phyloP scores from a whole-genome alignment of 2,113 vertebrate species.

The Sebastes fasciatus region DNA sequence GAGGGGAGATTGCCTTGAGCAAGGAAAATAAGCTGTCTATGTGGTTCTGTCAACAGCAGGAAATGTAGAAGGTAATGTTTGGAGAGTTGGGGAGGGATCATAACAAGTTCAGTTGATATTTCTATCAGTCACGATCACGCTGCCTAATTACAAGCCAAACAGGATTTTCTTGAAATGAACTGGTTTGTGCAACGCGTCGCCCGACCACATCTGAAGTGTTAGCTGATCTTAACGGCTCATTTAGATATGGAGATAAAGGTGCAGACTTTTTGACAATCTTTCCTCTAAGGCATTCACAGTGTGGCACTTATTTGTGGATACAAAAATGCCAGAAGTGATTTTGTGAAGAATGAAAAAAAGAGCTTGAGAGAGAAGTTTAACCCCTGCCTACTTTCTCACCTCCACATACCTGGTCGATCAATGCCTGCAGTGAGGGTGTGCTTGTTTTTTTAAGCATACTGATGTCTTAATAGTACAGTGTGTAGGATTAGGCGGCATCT shows the following conservation, averaged over 20 bases:
- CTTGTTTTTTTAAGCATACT: neutral
- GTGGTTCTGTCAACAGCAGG: constrained; percentile 14
- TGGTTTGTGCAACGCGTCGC: neutral
- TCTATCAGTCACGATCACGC: neutral
- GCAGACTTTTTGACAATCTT: neutral
- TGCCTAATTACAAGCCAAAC: constrained; percentile 1
- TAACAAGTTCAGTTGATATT: constrained; percentile 2
- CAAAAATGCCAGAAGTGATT: neutral
- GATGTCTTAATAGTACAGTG: too few species aligned
- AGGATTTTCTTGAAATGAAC: neutral
- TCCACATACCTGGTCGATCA: neutral
- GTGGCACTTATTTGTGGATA: neutral
- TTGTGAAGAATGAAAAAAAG: neutral
- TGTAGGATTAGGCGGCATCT: too few species aligned
- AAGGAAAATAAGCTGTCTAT: constrained; percentile 6
- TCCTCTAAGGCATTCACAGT: neutral
- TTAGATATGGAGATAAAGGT: neutral
- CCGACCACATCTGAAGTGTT: constrained; percentile 1
- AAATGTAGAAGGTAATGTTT: constrained; percentile 19
- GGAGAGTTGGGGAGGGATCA: neutral
- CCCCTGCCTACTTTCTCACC: neutral
- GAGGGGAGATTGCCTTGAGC: constrained; percentile 17
- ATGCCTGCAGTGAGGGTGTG: neutral
- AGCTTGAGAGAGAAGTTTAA: neutral
- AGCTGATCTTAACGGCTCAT: neutral